Evolutionary conservation across 2,797 vertebrate species (phyloP).

Genomic region (Nannoperca obscura): DNA sequence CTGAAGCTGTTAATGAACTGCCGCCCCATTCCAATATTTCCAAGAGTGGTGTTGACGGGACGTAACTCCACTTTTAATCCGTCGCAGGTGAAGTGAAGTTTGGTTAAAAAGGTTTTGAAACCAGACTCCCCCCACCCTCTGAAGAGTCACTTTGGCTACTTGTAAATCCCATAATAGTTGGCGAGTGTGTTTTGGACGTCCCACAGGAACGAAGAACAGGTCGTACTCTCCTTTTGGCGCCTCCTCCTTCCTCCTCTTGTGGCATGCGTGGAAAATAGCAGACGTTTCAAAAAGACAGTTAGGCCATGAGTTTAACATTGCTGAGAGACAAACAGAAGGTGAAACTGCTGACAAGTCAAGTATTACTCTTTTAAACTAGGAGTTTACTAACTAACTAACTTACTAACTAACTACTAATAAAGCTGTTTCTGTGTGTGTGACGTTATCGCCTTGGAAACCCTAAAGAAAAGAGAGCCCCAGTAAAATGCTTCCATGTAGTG

Average conservation of each 20-base stretch:
- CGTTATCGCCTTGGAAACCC: background rate
- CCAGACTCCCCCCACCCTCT: too few relatives aligned
- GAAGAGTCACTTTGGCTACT: slow-evolving; percentile 50
- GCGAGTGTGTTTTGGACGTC: slow-evolving; percentile 12
- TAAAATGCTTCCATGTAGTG: background rate
- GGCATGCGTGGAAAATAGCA: slow-evolving; percentile 24
- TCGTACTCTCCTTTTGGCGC: slow-evolving; percentile 5
- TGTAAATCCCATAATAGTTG: slow-evolving; percentile 44
- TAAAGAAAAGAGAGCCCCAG: background rate
- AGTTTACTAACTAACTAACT: too few relatives aligned
- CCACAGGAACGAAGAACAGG: slow-evolving; percentile 6
- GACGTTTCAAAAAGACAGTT: slow-evolving; percentile 56
- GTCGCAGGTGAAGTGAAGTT: background rate
- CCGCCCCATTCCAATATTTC: slow-evolving; percentile 14
- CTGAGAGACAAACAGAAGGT: background rate
- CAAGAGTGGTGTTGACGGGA: slow-evolving; percentile 4
- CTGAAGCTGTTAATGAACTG: background rate
- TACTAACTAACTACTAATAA: too few relatives aligned
- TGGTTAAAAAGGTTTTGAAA: too few relatives aligned
- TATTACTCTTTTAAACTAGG: slow-evolving; percentile 7
- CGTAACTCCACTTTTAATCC: slow-evolving; percentile 39
- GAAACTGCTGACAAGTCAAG: background rate
- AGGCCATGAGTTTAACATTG: background rate
- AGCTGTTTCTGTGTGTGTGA: background rate
- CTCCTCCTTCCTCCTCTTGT: slow-evolving; percentile 3